Evolutionary conservation across 2,888 invertebrate species (phyloP).

Genomic region (Pseudoips prasinana): DNA sequence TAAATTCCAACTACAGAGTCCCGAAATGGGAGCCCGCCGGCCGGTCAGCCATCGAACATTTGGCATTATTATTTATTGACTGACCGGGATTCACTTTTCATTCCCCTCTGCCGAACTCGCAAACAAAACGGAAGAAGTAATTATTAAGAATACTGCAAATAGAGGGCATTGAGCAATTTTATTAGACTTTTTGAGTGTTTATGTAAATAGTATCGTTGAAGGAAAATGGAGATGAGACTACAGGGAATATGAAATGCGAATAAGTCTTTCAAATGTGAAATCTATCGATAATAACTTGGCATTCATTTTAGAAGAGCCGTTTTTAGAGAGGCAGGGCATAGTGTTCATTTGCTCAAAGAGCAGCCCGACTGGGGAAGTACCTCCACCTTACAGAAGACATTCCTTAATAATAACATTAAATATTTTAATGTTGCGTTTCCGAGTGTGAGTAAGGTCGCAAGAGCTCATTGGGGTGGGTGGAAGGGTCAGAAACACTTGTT

Average conservation of each 20-base stretch:
- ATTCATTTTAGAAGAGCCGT: no score
- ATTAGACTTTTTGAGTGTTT: slow-evolving; percentile 49
- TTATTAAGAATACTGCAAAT: slow-evolving; percentile 79
- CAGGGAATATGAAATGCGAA: slow-evolving; percentile 3
- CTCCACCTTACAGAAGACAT: no score
- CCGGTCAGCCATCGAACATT: slow-evolving; percentile 69
- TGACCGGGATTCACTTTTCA: slow-evolving; percentile 67
- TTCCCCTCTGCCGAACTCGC: slow-evolving; percentile 52
- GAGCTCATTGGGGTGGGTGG: no score
- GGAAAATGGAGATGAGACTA: background rate
- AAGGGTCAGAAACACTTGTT: no score
- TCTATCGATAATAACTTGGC: no score
- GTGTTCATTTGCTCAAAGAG: no score
- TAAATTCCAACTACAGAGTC: slow-evolving; percentile 23
- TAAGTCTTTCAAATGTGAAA: no score
- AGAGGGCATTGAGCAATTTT: slow-evolving; percentile 60
- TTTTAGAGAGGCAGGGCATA: no score
- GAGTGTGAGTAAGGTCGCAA: no score
- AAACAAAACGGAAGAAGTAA: slow-evolving; percentile 80
- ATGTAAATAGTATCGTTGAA: slow-evolving; percentile 26
- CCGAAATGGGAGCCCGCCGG: slow-evolving; percentile 32
- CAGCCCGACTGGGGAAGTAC: no score
- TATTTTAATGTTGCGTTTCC: no score
- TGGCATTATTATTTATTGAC: slow-evolving; percentile 80
- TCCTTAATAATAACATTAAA: no score